phyloP scores from a whole-genome alignment of 2,797 vertebrate genomes.

The Diplodus sargus region DNA sequence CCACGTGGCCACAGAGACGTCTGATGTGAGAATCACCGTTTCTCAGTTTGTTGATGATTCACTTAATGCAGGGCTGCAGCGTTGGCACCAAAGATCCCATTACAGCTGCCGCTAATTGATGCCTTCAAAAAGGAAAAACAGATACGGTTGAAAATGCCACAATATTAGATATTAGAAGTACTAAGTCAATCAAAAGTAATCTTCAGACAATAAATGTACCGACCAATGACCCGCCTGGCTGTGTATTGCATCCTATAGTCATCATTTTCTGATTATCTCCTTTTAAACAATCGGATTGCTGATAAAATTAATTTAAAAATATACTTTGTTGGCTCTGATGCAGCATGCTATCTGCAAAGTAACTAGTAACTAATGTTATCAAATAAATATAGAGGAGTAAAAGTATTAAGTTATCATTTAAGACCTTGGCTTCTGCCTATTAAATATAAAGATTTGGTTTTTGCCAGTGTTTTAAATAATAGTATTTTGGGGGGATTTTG shows the following conservation, averaged over 20 bases:
- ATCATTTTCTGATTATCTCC: too few species aligned
- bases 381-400: too few species aligned
- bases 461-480: not conserved
- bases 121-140: not conserved
- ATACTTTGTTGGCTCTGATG: too few species aligned
- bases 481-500: not conserved
- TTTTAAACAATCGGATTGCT: too few species aligned
- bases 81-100: conserved; percentile 4
- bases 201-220: too few species aligned
- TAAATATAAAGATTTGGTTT: not conserved
- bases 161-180: not conserved
- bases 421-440: not conserved
- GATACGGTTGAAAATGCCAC: not conserved
- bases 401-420: too few species aligned
- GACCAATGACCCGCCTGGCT: too few species aligned
- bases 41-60: conserved; percentile 40
- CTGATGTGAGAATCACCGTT: conserved; percentile 10
- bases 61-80: conserved; percentile 9
- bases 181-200: too few species aligned
- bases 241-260: too few species aligned
- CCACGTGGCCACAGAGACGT: conserved; percentile 32
- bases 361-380: too few species aligned
- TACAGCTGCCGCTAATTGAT: conserved; percentile 5
- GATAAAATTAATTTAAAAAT: too few species aligned
- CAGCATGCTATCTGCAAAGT: too few species aligned